Base-by-base conservation (phyloP, 2,888 invertebrate species). In the Ischnus inquisitorius region DNA sequence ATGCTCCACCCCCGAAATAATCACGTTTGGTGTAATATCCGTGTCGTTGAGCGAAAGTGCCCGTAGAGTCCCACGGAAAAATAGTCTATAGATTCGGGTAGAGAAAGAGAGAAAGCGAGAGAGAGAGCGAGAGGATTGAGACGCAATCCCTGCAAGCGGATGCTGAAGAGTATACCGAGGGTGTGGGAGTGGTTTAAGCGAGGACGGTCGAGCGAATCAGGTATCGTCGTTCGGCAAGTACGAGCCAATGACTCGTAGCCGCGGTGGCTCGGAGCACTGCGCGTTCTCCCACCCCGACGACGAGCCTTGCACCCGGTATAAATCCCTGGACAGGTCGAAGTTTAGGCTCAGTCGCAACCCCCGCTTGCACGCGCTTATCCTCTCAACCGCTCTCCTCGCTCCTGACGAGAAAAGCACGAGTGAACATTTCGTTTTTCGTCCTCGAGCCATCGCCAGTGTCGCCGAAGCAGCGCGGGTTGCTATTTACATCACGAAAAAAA, bases 1-100 rank as follows among this genome's bases (percentile, higher is more conserved):
- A 46, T 28, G 25, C 14, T 3, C 12, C 46, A 25, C 54, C 22
- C 43, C 54, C 84, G 86, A 83, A 89, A 91, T 92, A 88, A 92
- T 90, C 89, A 89, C 88, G 87, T 87, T 90, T 91, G 89, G 92
- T 91, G 89, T 86, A 34, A 34, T 34, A 34, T 34, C 34, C 83
- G 76, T 76, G 78, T 83, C 72, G 78, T 84, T 76, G 60, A 19
- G 79, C 69, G 28, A 51, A 43, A 65, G 43, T 28, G 46, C 6
- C 51, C 10, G 8, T 16, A 43, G 2, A 28, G 60, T 34, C 16
- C 34, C 16, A 8, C 22, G n/a, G 25, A 68, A 65, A 57, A 22
- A 54, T 14, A 60, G 14, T 25, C 14, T 60, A 28, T 34, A 4
- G 14, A 6, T 28, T 22, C 60, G 60, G 54, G 25, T 60, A 25